phyloP scores from a whole-genome alignment of 2,888 invertebrate species.

The Toxonevra muliebris region DNA sequence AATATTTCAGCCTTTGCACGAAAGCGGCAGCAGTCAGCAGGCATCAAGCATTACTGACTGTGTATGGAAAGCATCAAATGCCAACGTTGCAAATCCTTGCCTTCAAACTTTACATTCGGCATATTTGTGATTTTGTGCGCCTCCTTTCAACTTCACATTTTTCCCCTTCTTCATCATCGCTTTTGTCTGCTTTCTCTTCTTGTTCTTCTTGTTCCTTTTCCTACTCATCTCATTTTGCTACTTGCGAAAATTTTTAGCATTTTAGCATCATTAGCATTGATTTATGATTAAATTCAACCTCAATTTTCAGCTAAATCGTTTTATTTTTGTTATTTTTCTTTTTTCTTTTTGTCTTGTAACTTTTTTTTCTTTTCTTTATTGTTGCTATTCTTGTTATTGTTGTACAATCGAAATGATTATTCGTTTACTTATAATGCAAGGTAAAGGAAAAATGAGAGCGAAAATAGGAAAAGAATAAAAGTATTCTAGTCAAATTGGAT shows the following conservation, averaged over 20 bases:
- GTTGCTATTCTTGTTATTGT: slow-evolving; percentile 10
- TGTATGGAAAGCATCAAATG: not conserved
- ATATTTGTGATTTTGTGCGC: not conserved
- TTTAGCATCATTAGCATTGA: slow-evolving; percentile 64
- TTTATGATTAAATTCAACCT: slow-evolving; percentile 63
- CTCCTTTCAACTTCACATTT: too few relatives aligned
- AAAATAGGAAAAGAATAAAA: too few relatives aligned
- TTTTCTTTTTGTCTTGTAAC: slow-evolving; percentile 30
- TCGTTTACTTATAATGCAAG: too few relatives aligned
- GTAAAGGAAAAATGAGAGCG: too few relatives aligned
- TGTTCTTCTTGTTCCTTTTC: not conserved
- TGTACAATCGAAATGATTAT: too few relatives aligned
- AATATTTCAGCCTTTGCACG: too few relatives aligned
- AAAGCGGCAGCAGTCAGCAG: too few relatives aligned
- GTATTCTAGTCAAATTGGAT: too few relatives aligned
- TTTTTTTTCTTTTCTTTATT: slow-evolving; percentile 33
- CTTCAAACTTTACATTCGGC: not conserved
- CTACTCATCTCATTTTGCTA: too few relatives aligned
- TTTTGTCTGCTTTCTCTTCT: not conserved
- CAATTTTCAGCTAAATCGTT: slow-evolving; percentile 62
- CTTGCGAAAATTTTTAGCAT: slow-evolving; percentile 50
- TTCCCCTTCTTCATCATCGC: not conserved
- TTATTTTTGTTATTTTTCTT: slow-evolving; percentile 22
- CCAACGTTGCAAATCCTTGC: slow-evolving; percentile 6
- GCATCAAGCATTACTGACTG: too few relatives aligned